A percentile compares a stretch with the other conserved stretches of the same genome.
phyloP scores from a whole-genome alignment of 2,888 invertebrate species.

The Volucella zonaria region DNA sequence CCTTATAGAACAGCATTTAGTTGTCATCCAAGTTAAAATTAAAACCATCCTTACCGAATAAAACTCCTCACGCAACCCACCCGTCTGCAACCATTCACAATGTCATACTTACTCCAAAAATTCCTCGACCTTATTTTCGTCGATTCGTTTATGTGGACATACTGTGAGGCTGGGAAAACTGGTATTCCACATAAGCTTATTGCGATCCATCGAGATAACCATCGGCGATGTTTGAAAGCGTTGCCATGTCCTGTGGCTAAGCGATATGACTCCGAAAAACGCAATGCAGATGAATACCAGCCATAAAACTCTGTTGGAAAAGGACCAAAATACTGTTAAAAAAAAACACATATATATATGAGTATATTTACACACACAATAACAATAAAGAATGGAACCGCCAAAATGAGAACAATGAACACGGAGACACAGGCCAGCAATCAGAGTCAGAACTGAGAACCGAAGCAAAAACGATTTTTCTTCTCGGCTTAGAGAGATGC shows the following conservation, averaged over 20 bases:
- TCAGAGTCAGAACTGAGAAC: neutral
- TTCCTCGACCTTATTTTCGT: slow-evolving; percentile 83
- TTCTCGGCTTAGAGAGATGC: slow-evolving; percentile 52
- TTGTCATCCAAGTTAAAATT: too few species aligned
- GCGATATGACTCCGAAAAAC: slow-evolving; percentile 84
- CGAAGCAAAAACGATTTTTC: slow-evolving; percentile 49
- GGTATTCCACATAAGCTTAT: slow-evolving; percentile 89
- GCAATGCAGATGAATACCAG: slow-evolving; percentile 84
- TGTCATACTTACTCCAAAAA: slow-evolving; percentile 83
- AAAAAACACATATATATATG: neutral
- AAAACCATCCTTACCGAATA: neutral
- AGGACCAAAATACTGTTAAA: slow-evolving; percentile 46
- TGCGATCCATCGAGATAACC: slow-evolving; percentile 89
- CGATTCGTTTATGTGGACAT: slow-evolving; percentile 85
- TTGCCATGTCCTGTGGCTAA: slow-evolving; percentile 86
- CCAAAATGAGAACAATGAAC: slow-evolving; percentile 52
- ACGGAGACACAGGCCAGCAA: neutral
- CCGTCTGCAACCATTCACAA: slow-evolving; percentile 2
- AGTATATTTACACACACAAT: slow-evolving; percentile 43
- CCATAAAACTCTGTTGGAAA: slow-evolving; percentile 84
- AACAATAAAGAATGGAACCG: slow-evolving; percentile 35
- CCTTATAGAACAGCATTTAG: too few species aligned
- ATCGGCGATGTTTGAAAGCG: slow-evolving; percentile 88
- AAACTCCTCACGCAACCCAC: neutral
- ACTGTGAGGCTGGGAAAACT: slow-evolving; percentile 88